These are phyloP conservation scores for Odontamblyopus rebecca DNA, from an alignment of 2,797 vertebrate genomes.

Conservation along the genomic window DNA sequence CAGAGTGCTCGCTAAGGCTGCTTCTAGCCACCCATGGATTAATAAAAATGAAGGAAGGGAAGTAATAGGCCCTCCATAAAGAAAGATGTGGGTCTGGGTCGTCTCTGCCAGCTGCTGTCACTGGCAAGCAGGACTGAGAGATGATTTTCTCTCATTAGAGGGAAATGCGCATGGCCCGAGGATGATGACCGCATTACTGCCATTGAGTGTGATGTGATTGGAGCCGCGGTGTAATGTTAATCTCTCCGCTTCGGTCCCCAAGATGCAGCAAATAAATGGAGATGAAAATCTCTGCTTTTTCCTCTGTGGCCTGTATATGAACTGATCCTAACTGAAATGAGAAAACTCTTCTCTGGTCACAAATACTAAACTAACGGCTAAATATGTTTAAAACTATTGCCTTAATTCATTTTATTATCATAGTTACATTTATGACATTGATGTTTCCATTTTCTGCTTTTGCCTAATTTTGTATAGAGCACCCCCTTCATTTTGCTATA, in stretches of 20 bases:
- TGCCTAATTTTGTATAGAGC: too few species aligned
- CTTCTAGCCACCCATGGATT: conserved; percentile 48
- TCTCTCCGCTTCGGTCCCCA: conserved; percentile 61
- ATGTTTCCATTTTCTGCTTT: too few species aligned
- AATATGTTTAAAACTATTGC: background rate
- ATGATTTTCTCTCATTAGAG: conserved; percentile 79
- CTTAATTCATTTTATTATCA: background rate
- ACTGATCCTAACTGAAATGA: conserved; percentile 55
- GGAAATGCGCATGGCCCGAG: conserved; percentile 65
- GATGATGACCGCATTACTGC: conserved; percentile 68
- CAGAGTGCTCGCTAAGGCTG: conserved; percentile 54
- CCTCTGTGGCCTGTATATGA: conserved; percentile 28
- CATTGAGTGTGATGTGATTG: conserved; percentile 63
- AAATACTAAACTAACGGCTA: background rate
- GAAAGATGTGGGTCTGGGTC: conserved; percentile 51
- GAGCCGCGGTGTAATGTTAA: conserved; percentile 70
- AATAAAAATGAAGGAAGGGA: conserved; percentile 3
- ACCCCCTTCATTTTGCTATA: too few species aligned
- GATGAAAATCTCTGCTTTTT: conserved; percentile 54
- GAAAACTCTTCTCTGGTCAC: background rate
- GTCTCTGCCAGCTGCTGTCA: conserved; percentile 62
- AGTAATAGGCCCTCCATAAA: conserved; percentile 28
- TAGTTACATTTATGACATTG: background rate
- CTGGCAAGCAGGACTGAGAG: conserved; percentile 71
- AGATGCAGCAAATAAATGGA: conserved; percentile 63